phyloP scores from a whole-genome alignment of 2,797 vertebrate genomes.

The Falco concolor region DNA sequence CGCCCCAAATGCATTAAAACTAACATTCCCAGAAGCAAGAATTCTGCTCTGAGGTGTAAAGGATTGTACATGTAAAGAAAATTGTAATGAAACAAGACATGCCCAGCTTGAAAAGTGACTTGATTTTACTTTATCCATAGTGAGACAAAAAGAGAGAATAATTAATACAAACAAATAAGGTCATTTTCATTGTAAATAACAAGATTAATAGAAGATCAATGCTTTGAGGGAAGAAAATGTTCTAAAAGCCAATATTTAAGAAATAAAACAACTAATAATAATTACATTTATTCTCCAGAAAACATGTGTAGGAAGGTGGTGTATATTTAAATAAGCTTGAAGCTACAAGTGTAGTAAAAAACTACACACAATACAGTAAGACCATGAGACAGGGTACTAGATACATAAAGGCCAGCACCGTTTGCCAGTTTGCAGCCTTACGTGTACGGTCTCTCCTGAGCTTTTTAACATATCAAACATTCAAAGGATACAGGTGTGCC shows the following conservation, averaged over 20 bases:
- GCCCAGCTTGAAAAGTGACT: background rate
- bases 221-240: background rate
- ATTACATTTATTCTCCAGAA: background rate
- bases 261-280: background rate
- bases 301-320: accelerated
- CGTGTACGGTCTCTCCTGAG: background rate
- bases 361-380: too few species aligned
- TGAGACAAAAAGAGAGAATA: background rate
- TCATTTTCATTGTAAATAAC: background rate
- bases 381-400: too few species aligned
- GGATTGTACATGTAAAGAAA: background rate
- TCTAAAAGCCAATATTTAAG: background rate
- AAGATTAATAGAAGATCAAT: background rate
- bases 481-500: background rate
- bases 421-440: background rate
- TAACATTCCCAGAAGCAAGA: background rate
- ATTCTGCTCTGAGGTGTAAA: background rate
- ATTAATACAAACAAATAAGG: background rate
- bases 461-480: background rate
- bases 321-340: background rate
- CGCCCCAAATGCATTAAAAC: background rate
- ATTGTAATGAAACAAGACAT: background rate
- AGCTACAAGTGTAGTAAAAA: background rate
- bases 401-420: accelerated
- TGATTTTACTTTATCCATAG: background rate